Percentiles rank a stretch among this genome's conserved stretches.
Conservation (phyloP, 2,797 vertebrate genomes). For the Harpagifer antarcticus region DNA sequence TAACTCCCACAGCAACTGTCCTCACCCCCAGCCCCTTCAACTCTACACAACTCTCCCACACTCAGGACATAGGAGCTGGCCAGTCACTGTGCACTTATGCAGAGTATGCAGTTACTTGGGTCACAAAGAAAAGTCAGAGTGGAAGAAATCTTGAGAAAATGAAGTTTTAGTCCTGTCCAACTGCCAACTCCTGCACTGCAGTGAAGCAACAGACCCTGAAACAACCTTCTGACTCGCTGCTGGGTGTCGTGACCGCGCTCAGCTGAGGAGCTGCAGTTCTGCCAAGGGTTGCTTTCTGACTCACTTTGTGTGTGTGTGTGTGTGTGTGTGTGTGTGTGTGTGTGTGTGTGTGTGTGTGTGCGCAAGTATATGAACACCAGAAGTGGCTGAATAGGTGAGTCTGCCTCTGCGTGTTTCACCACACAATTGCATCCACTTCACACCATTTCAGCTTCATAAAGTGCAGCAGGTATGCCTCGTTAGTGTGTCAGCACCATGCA, state of each 20-base stretch:
- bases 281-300: constrained; percentile 50
- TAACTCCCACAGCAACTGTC: constrained; percentile 60
- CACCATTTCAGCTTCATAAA: constrained; percentile 53
- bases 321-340: constrained; percentile 12
- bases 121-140: constrained; percentile 33
- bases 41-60: constrained; percentile 54
- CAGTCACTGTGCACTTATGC: constrained; percentile 67
- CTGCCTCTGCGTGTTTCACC: constrained; percentile 11
- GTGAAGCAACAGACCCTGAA: constrained; percentile 68
- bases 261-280: constrained; percentile 45
- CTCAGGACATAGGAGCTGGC: constrained; percentile 46
- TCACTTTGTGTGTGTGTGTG: constrained; percentile 35
- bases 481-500: constrained; percentile 51
- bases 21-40: constrained; percentile 51
- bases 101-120: constrained; percentile 70
- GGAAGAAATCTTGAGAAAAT: constrained; percentile 54
- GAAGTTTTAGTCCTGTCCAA: constrained; percentile 66
- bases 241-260: constrained; percentile 52
- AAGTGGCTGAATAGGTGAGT: constrained; percentile 23
- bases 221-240: constrained; percentile 59
- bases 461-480: constrained; percentile 66
- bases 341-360: constrained; percentile 27
- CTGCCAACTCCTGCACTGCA: constrained; percentile 67
- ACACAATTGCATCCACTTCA: constrained; percentile 58
- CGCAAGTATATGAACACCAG: too few relatives aligned